These are phyloP conservation scores for Amphiprion ocellaris DNA, from an alignment of 2,113 vertebrate species.

Conservation along the genomic window DNA sequence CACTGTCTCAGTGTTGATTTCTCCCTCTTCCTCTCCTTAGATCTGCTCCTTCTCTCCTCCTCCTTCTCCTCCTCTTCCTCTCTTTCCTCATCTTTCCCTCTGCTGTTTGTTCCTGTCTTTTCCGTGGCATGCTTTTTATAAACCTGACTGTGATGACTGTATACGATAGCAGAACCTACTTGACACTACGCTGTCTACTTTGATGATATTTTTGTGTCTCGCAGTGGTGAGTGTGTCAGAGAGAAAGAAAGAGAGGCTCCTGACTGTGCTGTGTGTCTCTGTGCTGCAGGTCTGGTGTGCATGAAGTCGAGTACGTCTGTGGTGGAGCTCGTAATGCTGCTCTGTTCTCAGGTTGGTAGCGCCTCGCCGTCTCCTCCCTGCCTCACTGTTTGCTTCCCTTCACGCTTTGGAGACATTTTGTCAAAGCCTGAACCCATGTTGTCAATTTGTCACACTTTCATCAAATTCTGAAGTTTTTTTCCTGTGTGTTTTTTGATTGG, in stretches of 20 bases:
- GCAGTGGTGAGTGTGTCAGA: not conserved
- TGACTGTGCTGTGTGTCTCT: conserved; percentile 68
- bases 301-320: conserved; percentile 99
- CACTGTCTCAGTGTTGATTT: conserved; percentile 74
- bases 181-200: conserved; percentile 50
- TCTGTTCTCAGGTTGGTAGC: conserved; percentile 95
- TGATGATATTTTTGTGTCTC: conserved; percentile 48
- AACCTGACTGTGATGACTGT: conserved; percentile 49
- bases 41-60: conserved; percentile 18
- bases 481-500: not conserved
- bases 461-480: not conserved
- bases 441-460: not conserved
- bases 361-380: not conserved
- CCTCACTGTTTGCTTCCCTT: not conserved
- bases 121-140: conserved; percentile 76
- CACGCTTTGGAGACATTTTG: not conserved
- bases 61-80: not conserved
- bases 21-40: conserved; percentile 33
- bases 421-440: not conserved
- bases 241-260: conserved; percentile 20
- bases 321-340: conserved; percentile 98
- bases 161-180: conserved; percentile 20
- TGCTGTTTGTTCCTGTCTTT: conserved; percentile 73
- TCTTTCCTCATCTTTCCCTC: conserved; percentile 37
- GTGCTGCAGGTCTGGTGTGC: conserved; percentile 92